A percentile compares a stretch with the other conserved stretches of the same genome.
These are phyloP conservation scores for Baccha elongata DNA, from an alignment of 2,888 invertebrate species.

Conservation along the genomic window DNA sequence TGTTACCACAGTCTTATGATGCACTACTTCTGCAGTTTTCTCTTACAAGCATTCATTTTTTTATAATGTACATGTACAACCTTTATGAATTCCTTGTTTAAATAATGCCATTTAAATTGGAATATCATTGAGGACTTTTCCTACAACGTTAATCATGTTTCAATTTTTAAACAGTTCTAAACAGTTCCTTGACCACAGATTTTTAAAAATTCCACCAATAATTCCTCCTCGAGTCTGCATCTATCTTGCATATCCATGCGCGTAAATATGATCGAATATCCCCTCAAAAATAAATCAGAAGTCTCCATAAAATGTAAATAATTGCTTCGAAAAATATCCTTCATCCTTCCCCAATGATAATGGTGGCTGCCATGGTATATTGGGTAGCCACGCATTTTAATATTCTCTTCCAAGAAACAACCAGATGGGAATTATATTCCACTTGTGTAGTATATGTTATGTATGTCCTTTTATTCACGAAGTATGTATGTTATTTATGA, in stretches of 20 bases:
- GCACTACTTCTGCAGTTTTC: too few relatives aligned
- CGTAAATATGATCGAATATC: slow-evolving; percentile 40
- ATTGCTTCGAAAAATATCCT: slow-evolving; percentile 56
- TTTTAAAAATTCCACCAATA: slow-evolving; percentile 18
- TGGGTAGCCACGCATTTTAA: slow-evolving; percentile 35
- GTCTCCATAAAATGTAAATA: slow-evolving; percentile 64
- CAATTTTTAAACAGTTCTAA: too few relatives aligned
- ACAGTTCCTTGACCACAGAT: slow-evolving; percentile 31
- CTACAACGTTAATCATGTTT: too few relatives aligned
- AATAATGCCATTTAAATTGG: too few relatives aligned
- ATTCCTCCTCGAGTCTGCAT: slow-evolving; percentile 10
- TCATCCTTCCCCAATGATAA: slow-evolving; percentile 46
- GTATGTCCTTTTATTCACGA: slow-evolving; percentile 30
- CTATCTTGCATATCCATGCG: slow-evolving; percentile 52
- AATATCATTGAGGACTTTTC: too few relatives aligned
- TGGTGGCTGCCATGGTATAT: neutral
- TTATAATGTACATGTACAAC: too few relatives aligned
- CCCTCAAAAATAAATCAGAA: slow-evolving; percentile 52
- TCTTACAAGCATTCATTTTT: too few relatives aligned
- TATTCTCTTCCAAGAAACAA: slow-evolving; percentile 25
- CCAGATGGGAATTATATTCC: slow-evolving; percentile 43
- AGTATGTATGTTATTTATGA: slow-evolving; percentile 61
- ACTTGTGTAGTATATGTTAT: too few relatives aligned
- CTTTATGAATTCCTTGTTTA: too few relatives aligned
- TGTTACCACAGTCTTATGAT: too few relatives aligned